Conservation (phyloP, 2,888 invertebrate species). For the Papilio protenor region DNA sequence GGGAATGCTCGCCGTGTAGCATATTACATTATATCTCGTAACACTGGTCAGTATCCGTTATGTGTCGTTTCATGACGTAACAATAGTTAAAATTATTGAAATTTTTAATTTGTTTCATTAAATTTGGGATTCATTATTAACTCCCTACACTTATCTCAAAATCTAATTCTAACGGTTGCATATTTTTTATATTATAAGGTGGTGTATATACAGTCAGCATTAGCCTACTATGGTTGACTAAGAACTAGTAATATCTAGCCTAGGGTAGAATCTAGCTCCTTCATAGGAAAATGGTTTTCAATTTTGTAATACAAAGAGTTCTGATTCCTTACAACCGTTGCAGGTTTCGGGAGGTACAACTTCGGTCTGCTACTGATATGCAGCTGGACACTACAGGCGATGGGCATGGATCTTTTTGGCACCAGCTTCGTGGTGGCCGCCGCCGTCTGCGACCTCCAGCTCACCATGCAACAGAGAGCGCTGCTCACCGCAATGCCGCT, state of each 20-base stretch:
- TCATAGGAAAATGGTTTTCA: neutral
- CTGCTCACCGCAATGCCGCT: conserved; percentile 88
- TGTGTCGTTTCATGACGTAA: no score
- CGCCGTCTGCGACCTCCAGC: conserved; percentile 87
- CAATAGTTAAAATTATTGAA: no score
- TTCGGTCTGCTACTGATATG: conserved; percentile 72
- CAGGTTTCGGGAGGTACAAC: conserved; percentile 80
- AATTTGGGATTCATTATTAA: no score
- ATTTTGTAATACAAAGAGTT: no score
- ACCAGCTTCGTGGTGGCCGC: conserved; percentile 89
- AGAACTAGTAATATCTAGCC: neutral
- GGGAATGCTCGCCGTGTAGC: no score
- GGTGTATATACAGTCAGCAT: no score
- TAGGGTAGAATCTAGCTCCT: neutral
- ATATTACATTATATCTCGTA: no score
- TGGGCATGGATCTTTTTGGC: conserved; percentile 80
- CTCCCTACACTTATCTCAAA: no score
- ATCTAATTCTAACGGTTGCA: no score
- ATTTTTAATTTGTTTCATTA: no score
- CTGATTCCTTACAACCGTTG: neutral
- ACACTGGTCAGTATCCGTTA: no score
- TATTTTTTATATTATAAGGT: no score
- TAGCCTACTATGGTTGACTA: neutral
- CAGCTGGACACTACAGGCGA: conserved; percentile 78
- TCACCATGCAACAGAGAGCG: conserved; percentile 86